Base-by-base conservation (phyloP, 2,797 vertebrate species). In the Yasuhikotakia modesta region DNA sequence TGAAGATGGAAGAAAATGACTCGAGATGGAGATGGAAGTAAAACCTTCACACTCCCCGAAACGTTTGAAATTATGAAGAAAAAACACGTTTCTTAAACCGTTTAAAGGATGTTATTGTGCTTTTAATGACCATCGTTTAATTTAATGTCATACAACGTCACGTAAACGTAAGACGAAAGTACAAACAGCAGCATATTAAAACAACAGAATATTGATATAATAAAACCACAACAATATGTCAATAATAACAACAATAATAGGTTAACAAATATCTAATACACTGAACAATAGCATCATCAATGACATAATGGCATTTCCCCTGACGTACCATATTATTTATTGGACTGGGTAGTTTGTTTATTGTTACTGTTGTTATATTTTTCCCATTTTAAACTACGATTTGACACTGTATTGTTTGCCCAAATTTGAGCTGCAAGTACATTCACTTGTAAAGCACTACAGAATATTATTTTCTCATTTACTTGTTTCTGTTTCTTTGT, bases 1-100 rank as follows among this genome's bases (percentile, higher is more conserved):
- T 79, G 66, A 80, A 83, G 86, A 76, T 81, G 79, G 35, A 86
- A 82, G 82, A 76, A 74, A 55, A 22, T 53, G 24, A 67, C 24
- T 22, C 50, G 43, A 57, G 30, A 4, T 57, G 16, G 14, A 61
- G 68, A 82, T 50, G 43, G 30, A 43, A 57, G 12, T 43, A 39
- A 10, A 8, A 86, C 77, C 82, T 80, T 75, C 63, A 11, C 85
- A 86, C 83, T 83, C 84, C 10, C 8, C 35, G 1, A 27, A 77
- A 84, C 4, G 87, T 82, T 84, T 84, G 2, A 39, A 73, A 65
- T 81, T 85, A 79, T 83, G 13, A 24, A 24, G 17, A 55, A 43
- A 19, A 55, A 46, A 48, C 17, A 4, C 48, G 77, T 65, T 2
- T 4, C 14, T 50, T 16, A n/a, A 71, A 72, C 43, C 45, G 32